Base-by-base conservation (phyloP, 2,888 invertebrate genomes). In the Drepana falcataria region DNA sequence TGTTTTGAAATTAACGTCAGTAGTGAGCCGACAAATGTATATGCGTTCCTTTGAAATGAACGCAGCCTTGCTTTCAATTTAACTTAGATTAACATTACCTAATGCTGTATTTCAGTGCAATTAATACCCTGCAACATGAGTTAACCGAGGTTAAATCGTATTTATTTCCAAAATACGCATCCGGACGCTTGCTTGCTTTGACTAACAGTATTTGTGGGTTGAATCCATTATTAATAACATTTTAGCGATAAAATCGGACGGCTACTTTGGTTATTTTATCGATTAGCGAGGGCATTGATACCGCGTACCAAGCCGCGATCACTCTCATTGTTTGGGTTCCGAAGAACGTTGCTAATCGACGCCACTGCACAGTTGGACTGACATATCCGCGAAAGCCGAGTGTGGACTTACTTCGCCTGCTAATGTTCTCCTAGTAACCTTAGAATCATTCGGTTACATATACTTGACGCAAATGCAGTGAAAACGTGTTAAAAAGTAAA, bases 261-360 rank as follows among this genome's bases (percentile, higher is more conserved):
- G 75, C 76, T 76, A 73, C 71, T 73, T 73, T 61, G 67, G 69
- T 73, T 72, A 69, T 71, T 60, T 63, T 85, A 90, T 90, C 83
- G 90, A 90, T 88, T 82, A 68, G 67, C 63, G 64, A 72, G 71
- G 75, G 76, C 71, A 73, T 66, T 73, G 68, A 69, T 70, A 74
- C 69, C 75, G 77, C 84, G 90, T 90, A 88, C 89, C 90, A 87
- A 79, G 76, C 83, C 72, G 89, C 82, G 88, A 91, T 81, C 84
- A 83, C 86, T 78, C 90, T 82, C 82, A 88, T 87, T 91, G 89
- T 89, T 89, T 89, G 87, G 79, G 77, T 80, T 66, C 77, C 73
- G 74, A 82, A 77, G 78, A 83, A 80, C 78, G 87, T 86, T 87
- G 86, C 86, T 79, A 87, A 82, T 84, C 73, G 77, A 83, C 83